Percentiles rank a stretch among this genome's conserved stretches.
Evolutionary conservation across 1,140 invertebrate genomes (phyloP).

Genomic region (Musca vetustissima): DNA sequence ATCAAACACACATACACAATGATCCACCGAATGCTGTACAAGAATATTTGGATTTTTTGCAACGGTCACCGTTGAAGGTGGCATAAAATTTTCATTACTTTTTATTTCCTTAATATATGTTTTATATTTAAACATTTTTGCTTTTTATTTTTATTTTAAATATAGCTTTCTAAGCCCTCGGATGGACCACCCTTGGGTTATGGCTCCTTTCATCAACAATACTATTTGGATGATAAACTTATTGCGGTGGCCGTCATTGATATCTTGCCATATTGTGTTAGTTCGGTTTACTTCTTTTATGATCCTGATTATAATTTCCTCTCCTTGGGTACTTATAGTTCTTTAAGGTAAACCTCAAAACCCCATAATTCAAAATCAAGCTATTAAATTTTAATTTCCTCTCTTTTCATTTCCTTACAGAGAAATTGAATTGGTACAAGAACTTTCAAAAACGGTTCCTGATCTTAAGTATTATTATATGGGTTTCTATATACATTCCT

Average conservation of each 20-base stretch:
- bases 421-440: slow-evolving; percentile 81
- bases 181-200: slow-evolving; percentile 66
- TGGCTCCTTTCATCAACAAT: slow-evolving; percentile 97
- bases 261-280: slow-evolving; percentile 89
- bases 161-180: slow-evolving; percentile 36
- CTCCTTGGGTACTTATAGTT: slow-evolving; percentile 90
- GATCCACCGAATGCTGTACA: slow-evolving; percentile 68
- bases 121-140: not conserved
- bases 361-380: too few relatives aligned
- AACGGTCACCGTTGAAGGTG: slow-evolving; percentile 82
- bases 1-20: slow-evolving; percentile 85
- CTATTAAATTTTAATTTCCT: too few relatives aligned
- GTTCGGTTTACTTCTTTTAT: slow-evolving; percentile 98
- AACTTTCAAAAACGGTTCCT: slow-evolving; percentile 65
- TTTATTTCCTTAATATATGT: not conserved
- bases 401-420: slow-evolving; percentile 45
- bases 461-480: slow-evolving; percentile 91
- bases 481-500: slow-evolving; percentile 98
- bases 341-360: slow-evolving; percentile 62
- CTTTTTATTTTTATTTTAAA: slow-evolving; percentile 22
- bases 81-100: not conserved
- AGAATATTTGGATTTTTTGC: slow-evolving; percentile 83
- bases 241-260: slow-evolving; percentile 97
- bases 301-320: slow-evolving; percentile 89
- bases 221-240: slow-evolving; percentile 88